phyloP scores from a whole-genome alignment of 1,140 invertebrate species.

The Harpegnathos saltator region DNA sequence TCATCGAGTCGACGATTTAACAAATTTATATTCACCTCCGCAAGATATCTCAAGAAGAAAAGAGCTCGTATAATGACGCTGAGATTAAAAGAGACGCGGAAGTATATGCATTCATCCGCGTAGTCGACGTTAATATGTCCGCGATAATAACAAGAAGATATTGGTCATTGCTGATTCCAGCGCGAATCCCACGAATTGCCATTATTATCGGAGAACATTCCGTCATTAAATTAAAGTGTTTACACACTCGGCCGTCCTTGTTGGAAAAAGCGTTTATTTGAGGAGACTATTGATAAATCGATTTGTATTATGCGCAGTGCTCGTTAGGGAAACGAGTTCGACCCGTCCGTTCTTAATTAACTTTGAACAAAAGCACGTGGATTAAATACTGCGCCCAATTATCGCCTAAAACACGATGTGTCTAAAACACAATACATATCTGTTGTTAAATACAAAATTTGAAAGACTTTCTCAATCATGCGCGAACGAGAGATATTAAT shows the following conservation, averaged over 20 bases:
- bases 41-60: neutral
- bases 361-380: neutral
- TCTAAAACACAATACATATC: neutral
- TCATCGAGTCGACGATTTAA: no score
- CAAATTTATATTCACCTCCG: neutral
- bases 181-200: neutral
- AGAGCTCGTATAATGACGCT: neutral
- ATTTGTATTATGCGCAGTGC: constrained; percentile 59
- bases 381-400: neutral
- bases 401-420: no score
- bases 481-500: neutral
- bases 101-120: neutral
- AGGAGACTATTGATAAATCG: constrained; percentile 48
- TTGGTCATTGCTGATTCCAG: constrained; percentile 19
- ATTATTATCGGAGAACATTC: constrained; percentile 6
- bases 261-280: constrained; percentile 54
- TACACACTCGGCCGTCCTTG: neutral
- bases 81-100: neutral
- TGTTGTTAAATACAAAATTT: no score
- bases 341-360: neutral
- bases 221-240: constrained; percentile 59
- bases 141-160: neutral
- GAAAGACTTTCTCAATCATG: no score
- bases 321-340: constrained; percentile 3
- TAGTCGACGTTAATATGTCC: neutral